Percentiles rank a stretch among this genome's conserved stretches.
These are phyloP conservation scores for Mercenaria mercenaria DNA, from an alignment of 1,140 invertebrate genomes.

Conservation along the genomic window DNA sequence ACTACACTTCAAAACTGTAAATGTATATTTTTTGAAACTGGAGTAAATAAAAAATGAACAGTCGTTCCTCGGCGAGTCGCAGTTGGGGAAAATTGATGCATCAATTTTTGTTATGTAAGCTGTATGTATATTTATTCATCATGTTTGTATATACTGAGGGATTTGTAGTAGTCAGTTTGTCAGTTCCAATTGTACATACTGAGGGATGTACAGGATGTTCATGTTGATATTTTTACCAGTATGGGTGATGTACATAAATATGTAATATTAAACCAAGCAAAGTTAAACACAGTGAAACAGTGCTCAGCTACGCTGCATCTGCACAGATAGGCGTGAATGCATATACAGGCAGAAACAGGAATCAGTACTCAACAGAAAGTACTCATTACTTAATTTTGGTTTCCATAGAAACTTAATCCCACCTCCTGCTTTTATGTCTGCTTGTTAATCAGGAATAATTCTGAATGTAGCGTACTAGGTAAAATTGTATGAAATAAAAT, in stretches of 20 bases:
- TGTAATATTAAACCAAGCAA: background rate
- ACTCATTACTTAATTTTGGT: background rate
- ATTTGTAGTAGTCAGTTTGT: background rate
- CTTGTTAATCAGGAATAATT: conserved; percentile 2
- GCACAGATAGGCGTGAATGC: background rate
- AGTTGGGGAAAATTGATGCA: background rate
- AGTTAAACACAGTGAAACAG: too few species aligned
- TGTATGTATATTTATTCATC: background rate
- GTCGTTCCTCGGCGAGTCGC: background rate
- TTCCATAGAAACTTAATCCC: conserved; percentile 1
- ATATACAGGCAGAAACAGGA: background rate
- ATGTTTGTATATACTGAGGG: background rate
- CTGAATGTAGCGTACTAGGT: too few species aligned
- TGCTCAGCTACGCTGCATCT: too few species aligned
- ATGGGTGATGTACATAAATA: background rate
- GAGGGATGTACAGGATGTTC: background rate
- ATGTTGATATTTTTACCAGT: background rate
- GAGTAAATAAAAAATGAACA: background rate
- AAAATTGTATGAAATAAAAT: conserved; percentile 16
- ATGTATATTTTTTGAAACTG: conserved; percentile 7
- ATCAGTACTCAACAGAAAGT: background rate
- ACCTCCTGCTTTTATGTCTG: background rate
- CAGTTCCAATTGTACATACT: background rate
- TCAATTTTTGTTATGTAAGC: background rate
- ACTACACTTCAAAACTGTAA: conserved; percentile 18